Base-by-base conservation (phyloP, 2,113 vertebrate genomes). In the Carlito syrichta region DNA sequence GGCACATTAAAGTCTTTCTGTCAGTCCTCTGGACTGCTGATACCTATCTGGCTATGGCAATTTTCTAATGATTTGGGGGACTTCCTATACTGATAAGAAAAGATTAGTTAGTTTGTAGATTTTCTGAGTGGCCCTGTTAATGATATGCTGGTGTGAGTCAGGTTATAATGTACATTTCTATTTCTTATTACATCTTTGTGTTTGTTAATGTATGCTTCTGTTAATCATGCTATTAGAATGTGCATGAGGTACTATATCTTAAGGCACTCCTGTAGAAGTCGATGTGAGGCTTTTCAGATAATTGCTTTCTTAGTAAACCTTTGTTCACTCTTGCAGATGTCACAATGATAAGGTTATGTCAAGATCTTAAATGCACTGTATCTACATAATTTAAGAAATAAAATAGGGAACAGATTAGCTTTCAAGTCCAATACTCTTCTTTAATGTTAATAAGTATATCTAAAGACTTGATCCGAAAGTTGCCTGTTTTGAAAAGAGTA, bases 21-120 rank as follows among this genome's bases (percentile, higher is more conserved):
- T 58, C 32, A 35, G 25, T 85, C 45, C 23, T 89, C 50, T 58
- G 1, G 50, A n/a, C 62, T 79, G 32, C 62, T 93, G 12, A 20
- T 78, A 68, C 48, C 71, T 50, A 2, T 4, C 43, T 94, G 30
- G 45, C 56, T 69, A 27, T 86, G 50, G 16, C n/a, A 52, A 38
- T 96, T 95, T 96, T 91, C 89, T 93, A 12, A 86, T 89, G 79
- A 71, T 86, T 86, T 96, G 86, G 43, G 10, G 5, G 50, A 76
- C 45, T 88, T 89, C 12, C 40, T 74, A 6, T 77, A 84, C 48
- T 94, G 62, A 89, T 40, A 89, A 96, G 68, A 78, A 86, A 73
- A 86, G 32, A 66, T 52, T 58, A 60, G n/a, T 48, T 66, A 68
- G 48, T 92, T 63, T 54, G 11, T 52, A 19, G 22, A 43, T 3